phyloP scores from a whole-genome alignment of 2,113 vertebrate genomes.

The Accipiter cooperii region DNA sequence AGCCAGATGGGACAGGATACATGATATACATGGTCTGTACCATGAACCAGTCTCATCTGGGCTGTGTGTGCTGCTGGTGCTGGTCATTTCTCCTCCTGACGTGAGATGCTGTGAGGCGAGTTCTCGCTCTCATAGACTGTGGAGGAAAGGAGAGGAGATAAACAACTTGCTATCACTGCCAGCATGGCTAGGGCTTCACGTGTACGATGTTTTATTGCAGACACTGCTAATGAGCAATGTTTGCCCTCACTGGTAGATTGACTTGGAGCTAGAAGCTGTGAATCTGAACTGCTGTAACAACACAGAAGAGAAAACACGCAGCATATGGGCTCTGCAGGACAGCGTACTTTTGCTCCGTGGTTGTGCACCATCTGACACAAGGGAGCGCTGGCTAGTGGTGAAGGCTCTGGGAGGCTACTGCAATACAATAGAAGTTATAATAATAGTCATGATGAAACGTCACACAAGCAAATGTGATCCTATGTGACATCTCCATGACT shows the following conservation, averaged over 20 bases:
- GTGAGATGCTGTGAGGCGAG: neutral
- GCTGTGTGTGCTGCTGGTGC: neutral
- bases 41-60: neutral
- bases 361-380: neutral
- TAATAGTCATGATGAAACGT: neutral
- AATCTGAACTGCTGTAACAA: neutral
- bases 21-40: neutral
- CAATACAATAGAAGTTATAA: neutral
- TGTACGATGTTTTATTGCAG: neutral
- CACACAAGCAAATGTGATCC: neutral
- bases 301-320: neutral
- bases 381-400: neutral
- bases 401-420: neutral
- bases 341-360: accelerated
- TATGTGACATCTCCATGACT: accelerated
- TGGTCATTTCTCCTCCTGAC: neutral
- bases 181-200: neutral
- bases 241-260: neutral
- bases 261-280: neutral
- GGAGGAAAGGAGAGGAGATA: neutral
- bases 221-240: neutral
- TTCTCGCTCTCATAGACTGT: neutral
- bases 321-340: neutral
- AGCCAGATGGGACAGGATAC: neutral
- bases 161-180: neutral